A percentile compares a stretch with the other conserved stretches of the same genome.
Evolutionary conservation across 2,797 vertebrate genomes (phyloP).

Genomic region (Microctenopoma lineatum): DNA sequence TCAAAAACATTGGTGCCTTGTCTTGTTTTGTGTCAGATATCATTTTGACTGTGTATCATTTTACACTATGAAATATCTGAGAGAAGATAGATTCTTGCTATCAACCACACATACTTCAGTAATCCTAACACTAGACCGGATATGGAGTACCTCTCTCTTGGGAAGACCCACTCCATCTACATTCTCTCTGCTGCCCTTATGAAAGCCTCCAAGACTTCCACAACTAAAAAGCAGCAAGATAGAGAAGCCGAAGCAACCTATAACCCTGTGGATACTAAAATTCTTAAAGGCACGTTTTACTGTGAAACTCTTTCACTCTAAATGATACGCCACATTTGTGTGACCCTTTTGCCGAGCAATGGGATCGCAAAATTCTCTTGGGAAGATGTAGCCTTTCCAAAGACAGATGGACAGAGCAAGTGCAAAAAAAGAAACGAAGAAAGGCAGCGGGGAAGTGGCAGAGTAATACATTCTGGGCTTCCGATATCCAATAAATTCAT

Average conservation of each 20-base stretch:
- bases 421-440: constrained; percentile 25
- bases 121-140: constrained; percentile 20
- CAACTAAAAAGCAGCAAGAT: constrained; percentile 57
- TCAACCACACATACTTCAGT: constrained; percentile 1
- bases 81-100: background rate
- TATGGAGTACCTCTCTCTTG: constrained; percentile 37
- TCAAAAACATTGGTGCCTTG: background rate
- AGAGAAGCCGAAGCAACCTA: constrained; percentile 39
- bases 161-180: constrained; percentile 26
- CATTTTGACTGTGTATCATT: background rate
- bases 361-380: constrained; percentile 49
- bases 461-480: constrained; percentile 28
- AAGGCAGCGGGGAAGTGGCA: constrained; percentile 27
- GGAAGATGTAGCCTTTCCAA: constrained; percentile 46
- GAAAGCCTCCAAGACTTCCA: constrained; percentile 49
- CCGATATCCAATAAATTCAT: constrained; percentile 40
- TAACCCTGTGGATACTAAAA: constrained; percentile 48
- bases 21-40: background rate
- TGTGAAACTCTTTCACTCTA: constrained; percentile 42
- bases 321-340: constrained; percentile 30
- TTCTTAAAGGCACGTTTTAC: constrained; percentile 57
- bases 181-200: constrained; percentile 42
- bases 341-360: constrained; percentile 36
- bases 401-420: constrained; percentile 50
- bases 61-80: constrained; percentile 3